Conservation (phyloP, 2,797 vertebrate species). For the Pelochelys cantorii region DNA sequence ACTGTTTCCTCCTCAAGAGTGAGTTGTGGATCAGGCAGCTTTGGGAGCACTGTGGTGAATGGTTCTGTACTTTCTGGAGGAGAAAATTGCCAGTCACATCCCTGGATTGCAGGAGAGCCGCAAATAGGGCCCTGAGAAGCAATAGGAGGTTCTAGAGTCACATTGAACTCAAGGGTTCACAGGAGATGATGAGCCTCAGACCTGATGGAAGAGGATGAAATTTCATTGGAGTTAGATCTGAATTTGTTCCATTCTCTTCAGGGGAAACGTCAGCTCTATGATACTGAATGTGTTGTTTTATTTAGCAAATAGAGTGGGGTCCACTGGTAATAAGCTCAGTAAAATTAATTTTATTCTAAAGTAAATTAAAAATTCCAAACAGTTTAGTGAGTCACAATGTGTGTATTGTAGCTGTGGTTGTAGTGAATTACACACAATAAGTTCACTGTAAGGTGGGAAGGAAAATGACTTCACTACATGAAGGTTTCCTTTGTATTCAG, state of each 20-base stretch:
- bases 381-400: neutral
- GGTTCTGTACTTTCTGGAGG: neutral
- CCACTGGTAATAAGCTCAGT: neutral
- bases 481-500: neutral
- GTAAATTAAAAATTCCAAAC: neutral
- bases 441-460: neutral
- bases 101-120: neutral
- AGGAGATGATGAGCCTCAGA: neutral
- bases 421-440: neutral
- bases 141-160: neutral
- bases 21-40: neutral
- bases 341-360: neutral
- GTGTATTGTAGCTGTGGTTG: neutral
- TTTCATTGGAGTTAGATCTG: neutral
- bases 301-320: neutral
- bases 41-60: neutral
- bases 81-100: neutral
- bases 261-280: neutral
- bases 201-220: neutral
- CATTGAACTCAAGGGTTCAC: neutral
- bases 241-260: neutral
- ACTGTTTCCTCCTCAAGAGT: neutral
- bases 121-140: neutral
- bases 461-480: neutral
- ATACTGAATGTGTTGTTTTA: neutral